A percentile compares a stretch with the other conserved stretches of the same genome.
Evolutionary conservation across 2,888 invertebrate species (phyloP).

Genomic region (Luffia ferchaultella): DNA sequence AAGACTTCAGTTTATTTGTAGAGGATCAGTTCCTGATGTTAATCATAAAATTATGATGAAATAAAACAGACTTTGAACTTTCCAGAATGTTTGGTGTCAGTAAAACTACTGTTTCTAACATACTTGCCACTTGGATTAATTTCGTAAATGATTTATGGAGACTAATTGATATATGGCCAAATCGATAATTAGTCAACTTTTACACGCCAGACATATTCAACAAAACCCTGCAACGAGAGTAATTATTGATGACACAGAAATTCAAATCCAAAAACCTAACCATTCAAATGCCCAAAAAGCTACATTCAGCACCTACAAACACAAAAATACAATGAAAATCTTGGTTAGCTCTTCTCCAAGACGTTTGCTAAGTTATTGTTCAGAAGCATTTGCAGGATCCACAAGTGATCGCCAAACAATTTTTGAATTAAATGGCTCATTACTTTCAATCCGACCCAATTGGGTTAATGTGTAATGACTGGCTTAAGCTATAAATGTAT

Average conservation of each 20-base stretch:
- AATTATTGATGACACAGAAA: constrained; percentile 1
- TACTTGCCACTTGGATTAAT: constrained; percentile 13
- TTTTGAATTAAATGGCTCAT: too few species aligned
- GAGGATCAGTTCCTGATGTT: constrained; percentile 7
- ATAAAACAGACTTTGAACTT: constrained; percentile 12
- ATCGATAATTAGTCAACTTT: background rate
- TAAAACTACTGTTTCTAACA: constrained; percentile 1
- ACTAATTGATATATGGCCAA: background rate
- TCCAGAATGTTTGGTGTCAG: constrained; percentile 11
- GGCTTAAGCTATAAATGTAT: too few species aligned
- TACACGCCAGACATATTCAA: background rate
- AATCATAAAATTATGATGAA: constrained; percentile 11
- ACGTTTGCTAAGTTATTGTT: constrained; percentile 6
- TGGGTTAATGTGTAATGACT: too few species aligned
- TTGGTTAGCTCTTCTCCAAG: constrained; percentile 7
- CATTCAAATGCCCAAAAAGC: background rate
- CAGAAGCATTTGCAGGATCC: constrained; percentile 6
- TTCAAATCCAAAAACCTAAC: constrained; percentile 1
- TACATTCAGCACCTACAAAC: constrained; percentile 1
- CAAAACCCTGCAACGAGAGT: background rate
- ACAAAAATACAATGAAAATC: constrained; percentile 3
- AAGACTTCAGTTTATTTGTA: background rate
- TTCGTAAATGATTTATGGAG: constrained; percentile 10
- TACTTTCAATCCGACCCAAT: too few species aligned
- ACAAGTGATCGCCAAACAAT: constrained; percentile 4